Percentiles rank a stretch among this genome's conserved stretches.
Evolutionary conservation across 2,797 vertebrate species (phyloP).

Genomic region (Eleutherodactylus coqui): DNA sequence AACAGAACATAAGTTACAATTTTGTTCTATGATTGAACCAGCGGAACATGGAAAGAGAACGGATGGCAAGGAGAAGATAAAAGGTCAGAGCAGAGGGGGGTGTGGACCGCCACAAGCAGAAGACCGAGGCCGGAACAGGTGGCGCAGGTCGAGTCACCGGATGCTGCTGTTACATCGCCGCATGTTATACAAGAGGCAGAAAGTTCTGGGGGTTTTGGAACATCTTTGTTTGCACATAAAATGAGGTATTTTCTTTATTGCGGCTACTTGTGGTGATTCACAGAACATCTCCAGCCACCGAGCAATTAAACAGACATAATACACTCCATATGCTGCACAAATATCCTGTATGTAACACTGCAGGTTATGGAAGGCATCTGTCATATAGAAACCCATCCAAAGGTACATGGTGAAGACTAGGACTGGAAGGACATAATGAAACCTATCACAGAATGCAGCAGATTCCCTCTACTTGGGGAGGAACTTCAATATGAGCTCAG

Average conservation of each 20-base stretch:
- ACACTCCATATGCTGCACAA: slow-evolving; percentile 14
- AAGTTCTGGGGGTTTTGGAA: not conserved
- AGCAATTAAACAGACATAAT: slow-evolving; percentile 2
- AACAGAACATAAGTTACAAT: not conserved
- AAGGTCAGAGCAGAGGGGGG: not conserved
- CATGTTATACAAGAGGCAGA: not conserved
- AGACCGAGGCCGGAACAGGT: not conserved
- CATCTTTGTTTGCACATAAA: slow-evolving; percentile 2
- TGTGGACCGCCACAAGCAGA: not conserved
- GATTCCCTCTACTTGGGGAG: not conserved
- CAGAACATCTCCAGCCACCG: slow-evolving; percentile 4
- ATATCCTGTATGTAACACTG: not conserved
- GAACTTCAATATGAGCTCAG: not conserved
- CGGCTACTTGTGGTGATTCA: not conserved
- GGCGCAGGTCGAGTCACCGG: not conserved
- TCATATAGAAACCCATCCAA: not conserved
- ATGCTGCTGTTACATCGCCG: not conserved
- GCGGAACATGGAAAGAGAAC: slow-evolving; percentile 1
- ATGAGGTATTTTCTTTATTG: not conserved
- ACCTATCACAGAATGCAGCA: not conserved
- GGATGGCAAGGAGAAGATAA: not conserved
- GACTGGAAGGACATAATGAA: no score
- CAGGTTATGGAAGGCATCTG: not conserved
- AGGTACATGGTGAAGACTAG: not conserved
- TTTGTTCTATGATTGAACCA: slow-evolving; percentile 10